Evolutionary conservation across 2,113 vertebrate species (phyloP), one percentile per base, ranked within the genome.

Genomic region (Mesitornis unicolor): DNA sequence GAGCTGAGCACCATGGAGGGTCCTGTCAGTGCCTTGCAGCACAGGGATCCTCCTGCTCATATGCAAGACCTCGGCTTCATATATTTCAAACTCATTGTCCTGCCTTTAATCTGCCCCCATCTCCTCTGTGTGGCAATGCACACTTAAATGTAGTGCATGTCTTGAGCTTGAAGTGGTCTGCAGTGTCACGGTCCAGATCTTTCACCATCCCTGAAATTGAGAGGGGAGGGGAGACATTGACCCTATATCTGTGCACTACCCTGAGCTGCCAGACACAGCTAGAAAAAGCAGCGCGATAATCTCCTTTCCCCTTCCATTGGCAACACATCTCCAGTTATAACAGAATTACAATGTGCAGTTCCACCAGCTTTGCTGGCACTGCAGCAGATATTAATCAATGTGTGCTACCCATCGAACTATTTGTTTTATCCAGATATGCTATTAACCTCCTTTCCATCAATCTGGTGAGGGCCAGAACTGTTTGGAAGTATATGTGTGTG

Each of bases 391-490:
- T 92, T 78, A 95, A 84, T 96, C 92, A 90, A 22, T 45, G 42
- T 90, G 65, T 68, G 69, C 57, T 59, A 61, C 33, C 51, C 84
- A 73, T 69, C 0, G 29, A 89, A 87, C 43, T 94, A 86, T 96
- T 97, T 93, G 81, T 83, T 92, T 96, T 95, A 76, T 76, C 53
- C 89, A 83, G 65, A 57, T 91, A 80, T 59, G 84, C 59, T 95
- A 93, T 96, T 96, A 97, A 94, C 87, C 79, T 86, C 64, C 68
- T 93, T 97, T 97, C 73, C 69, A 74, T 94, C 89, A 96, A 70
- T 75, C 42, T 80, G 63, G 26, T 8, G 54, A 73, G 68, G 43
- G 53, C 61, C 71, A 91, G 67, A 75, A 38, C 35, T 74, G 56
- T 93, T 87, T 74, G 88, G 81, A 95, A 63, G 51, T 33, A 48